phyloP scores from a whole-genome alignment of 2,888 invertebrate genomes.

The Chalcis sispes region DNA sequence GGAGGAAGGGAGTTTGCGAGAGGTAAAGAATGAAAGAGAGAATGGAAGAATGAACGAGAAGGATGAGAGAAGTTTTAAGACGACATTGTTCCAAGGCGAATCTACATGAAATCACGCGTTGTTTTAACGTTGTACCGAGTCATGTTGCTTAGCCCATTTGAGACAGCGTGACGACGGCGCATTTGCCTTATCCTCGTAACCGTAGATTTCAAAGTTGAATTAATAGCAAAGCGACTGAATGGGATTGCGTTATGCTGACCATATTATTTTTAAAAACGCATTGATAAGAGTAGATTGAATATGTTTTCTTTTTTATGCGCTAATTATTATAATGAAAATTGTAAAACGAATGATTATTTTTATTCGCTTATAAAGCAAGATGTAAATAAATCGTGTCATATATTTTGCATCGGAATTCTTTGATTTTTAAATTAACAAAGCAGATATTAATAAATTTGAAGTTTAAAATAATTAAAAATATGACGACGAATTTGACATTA shows the following conservation, averaged over 20 bases:
- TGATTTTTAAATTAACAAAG: too few species aligned
- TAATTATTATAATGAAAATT: background rate
- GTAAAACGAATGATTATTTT: conserved; percentile 19
- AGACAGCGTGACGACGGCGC: conserved; percentile 47
- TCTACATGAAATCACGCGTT: conserved; percentile 52
- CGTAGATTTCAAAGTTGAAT: conserved; percentile 53
- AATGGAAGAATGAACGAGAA: background rate
- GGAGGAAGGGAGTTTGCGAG: too few species aligned
- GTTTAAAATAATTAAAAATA: background rate
- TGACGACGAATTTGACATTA: too few species aligned
- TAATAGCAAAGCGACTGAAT: conserved; percentile 36
- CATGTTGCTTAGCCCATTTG: conserved; percentile 30
- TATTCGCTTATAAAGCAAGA: background rate
- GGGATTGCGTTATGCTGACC: conserved; percentile 33
- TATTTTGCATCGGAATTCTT: too few species aligned
- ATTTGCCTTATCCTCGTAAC: conserved; percentile 8
- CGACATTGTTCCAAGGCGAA: conserved; percentile 51
- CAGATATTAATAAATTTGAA: background rate
- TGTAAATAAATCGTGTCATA: too few species aligned
- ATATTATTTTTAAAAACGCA: background rate
- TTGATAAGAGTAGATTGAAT: background rate
- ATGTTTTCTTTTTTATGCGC: background rate
- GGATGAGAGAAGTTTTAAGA: conserved; percentile 39
- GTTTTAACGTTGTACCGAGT: conserved; percentile 45
- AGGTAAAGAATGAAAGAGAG: too few species aligned